Conservation (phyloP, 2,888 invertebrate species). For the Pelosia muscerda region DNA sequence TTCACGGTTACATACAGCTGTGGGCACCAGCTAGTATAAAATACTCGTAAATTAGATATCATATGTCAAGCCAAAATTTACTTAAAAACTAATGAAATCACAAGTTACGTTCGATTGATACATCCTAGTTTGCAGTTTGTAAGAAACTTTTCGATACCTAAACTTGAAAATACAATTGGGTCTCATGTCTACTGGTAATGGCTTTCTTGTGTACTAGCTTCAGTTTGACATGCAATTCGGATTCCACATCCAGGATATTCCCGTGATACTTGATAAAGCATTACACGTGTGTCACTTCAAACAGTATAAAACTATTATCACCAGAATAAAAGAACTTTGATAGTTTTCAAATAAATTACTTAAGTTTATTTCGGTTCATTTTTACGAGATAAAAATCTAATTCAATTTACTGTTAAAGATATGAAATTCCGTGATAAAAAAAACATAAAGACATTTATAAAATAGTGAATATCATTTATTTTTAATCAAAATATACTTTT, state of each 20-base stretch:
- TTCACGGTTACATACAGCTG: too few relatives aligned
- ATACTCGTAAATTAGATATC: not conserved
- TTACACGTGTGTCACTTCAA: slow-evolving; percentile 61
- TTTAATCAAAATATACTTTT: slow-evolving; percentile 26
- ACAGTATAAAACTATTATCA: slow-evolving; percentile 51
- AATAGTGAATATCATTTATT: not conserved
- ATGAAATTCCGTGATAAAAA: not conserved
- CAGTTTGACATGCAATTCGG: slow-evolving; percentile 69
- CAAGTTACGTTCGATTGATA: slow-evolving; percentile 24
- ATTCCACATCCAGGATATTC: slow-evolving; percentile 68
- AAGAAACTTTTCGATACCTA: slow-evolving; percentile 66
- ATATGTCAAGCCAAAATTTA: not conserved
- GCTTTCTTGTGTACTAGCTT: slow-evolving; percentile 78
- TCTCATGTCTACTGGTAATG: slow-evolving; percentile 70
- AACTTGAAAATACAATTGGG: slow-evolving; percentile 75
- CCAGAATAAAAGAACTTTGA: slow-evolving; percentile 48
- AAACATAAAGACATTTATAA: too few relatives aligned
- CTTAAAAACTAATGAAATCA: slow-evolving; percentile 17
- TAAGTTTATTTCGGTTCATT: slow-evolving; percentile 62
- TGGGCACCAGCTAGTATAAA: too few relatives aligned
- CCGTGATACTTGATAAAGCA: slow-evolving; percentile 64
- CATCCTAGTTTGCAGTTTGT: slow-evolving; percentile 51
- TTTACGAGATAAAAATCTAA: slow-evolving; percentile 41
- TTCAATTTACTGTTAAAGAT: slow-evolving; percentile 33
- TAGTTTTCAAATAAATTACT: slow-evolving; percentile 65